phyloP scores from a whole-genome alignment of 2,888 invertebrate species.

The Eupeodes latifasciatus region DNA sequence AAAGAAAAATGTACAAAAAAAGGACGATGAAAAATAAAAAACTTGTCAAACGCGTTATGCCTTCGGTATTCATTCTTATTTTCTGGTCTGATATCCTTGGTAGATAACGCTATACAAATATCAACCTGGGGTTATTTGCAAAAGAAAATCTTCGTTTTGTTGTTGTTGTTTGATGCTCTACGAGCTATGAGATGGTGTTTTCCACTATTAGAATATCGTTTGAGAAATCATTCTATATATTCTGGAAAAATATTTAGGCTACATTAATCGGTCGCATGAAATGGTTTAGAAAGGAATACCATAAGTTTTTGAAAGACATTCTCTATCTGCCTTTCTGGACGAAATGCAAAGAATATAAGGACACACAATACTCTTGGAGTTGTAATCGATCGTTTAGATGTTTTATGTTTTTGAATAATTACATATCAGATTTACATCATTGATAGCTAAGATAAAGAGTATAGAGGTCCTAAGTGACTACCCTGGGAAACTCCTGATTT shows the following conservation, averaged over 20 bases:
- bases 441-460: too few relatives aligned
- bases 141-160: slow-evolving; percentile 41
- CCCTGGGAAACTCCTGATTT: too few relatives aligned
- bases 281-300: neutral
- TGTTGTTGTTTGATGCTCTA: neutral
- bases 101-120: slow-evolving; percentile 51
- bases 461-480: too few relatives aligned
- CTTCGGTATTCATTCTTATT: slow-evolving; percentile 17
- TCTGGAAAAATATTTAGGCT: too few relatives aligned
- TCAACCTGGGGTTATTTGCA: slow-evolving; percentile 52
- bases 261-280: neutral
- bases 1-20: neutral
- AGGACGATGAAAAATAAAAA: neutral
- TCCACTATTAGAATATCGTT: slow-evolving; percentile 43
- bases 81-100: slow-evolving; percentile 40
- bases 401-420: too few relatives aligned
- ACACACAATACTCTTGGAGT: too few relatives aligned
- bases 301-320: too few relatives aligned
- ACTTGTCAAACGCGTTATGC: slow-evolving; percentile 29
- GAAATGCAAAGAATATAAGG: too few relatives aligned
- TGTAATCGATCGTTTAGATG: too few relatives aligned
- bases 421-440: too few relatives aligned
- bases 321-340: too few relatives aligned
- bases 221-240: slow-evolving; percentile 10
- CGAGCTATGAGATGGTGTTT: slow-evolving; percentile 12